These are phyloP conservation scores for Discoglossus pictus DNA, from an alignment of 2,797 vertebrate genomes.

Conservation along the genomic window DNA sequence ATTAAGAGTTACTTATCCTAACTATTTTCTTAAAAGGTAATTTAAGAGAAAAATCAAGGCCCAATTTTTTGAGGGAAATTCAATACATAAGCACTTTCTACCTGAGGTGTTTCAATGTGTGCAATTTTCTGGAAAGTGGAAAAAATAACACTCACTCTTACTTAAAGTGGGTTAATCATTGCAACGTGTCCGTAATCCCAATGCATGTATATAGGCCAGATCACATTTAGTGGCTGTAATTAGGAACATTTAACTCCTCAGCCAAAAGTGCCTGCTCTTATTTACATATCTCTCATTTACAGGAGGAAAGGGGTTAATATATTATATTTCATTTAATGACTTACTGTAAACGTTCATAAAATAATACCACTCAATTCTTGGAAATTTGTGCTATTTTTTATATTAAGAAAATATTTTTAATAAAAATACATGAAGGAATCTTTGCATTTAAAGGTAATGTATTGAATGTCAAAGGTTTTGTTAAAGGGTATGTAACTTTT, in stretches of 20 bases:
- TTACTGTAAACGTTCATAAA: slow-evolving; percentile 21
- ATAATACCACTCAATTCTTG: not conserved
- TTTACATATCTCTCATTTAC: not conserved
- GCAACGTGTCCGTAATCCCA: slow-evolving; percentile 45
- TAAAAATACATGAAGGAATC: not conserved
- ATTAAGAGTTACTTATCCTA: slow-evolving; percentile 43
- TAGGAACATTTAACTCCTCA: slow-evolving; percentile 39
- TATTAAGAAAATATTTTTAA: slow-evolving; percentile 13
- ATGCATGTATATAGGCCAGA: slow-evolving; percentile 21
- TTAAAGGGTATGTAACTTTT: not conserved
- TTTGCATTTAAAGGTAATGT: not conserved
- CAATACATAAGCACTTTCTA: slow-evolving; percentile 49
- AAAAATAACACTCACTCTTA: slow-evolving; percentile 44
- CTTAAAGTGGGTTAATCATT: slow-evolving; percentile 45
- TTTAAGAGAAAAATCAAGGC: slow-evolving; percentile 33
- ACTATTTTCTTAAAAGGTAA: slow-evolving; percentile 40
- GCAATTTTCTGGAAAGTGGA: slow-evolving; percentile 49
- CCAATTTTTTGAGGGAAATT: slow-evolving; percentile 45
- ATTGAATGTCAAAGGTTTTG: not conserved
- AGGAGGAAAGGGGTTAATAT: slow-evolving; percentile 31
- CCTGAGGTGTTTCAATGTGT: slow-evolving; percentile 37
- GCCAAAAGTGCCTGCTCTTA: slow-evolving; percentile 7
- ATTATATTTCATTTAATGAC: slow-evolving; percentile 27
- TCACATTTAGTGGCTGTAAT: slow-evolving; percentile 39
- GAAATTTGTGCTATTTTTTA: slow-evolving; percentile 4